A percentile compares a stretch with the other conserved stretches of the same genome.
Evolutionary conservation across 2,113 vertebrate genomes (phyloP).

Genomic region (Balaeniceps rex): DNA sequence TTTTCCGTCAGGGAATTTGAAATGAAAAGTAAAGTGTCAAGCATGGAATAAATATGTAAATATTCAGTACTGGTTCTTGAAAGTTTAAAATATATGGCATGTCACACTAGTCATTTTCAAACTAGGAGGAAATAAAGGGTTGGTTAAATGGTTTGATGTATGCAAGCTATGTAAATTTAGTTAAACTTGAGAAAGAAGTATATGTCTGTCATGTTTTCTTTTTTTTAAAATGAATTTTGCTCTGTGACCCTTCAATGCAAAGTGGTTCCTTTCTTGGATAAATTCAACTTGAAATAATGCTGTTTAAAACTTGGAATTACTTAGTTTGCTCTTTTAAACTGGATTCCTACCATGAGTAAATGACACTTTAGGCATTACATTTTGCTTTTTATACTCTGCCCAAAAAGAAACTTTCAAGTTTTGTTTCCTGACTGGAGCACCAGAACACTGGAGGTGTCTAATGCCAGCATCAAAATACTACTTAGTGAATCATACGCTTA

Average conservation of each 20-base stretch:
- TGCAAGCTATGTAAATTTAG: not conserved
- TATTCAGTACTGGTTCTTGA: not conserved
- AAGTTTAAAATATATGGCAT: not conserved
- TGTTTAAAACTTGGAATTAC: not conserved
- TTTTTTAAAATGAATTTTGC: not conserved
- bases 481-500: not conserved
- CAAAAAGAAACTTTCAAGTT: not conserved
- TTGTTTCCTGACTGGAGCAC: not conserved
- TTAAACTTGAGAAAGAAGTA: not conserved
- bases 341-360: not conserved
- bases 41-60: conserved; percentile 34
- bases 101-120: not conserved
- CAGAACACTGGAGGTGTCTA: not conserved
- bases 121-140: not conserved
- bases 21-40: not conserved
- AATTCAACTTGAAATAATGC: not conserved
- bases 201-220: not conserved
- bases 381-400: not conserved
- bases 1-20: conserved; percentile 2
- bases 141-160: not conserved
- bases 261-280: not conserved
- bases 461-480: too few relatives aligned
- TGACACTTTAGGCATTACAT: not conserved
- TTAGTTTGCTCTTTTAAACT: not conserved
- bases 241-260: not conserved